Conservation (phyloP, 1,140 invertebrate species). For the Sinonovacula constricta region DNA sequence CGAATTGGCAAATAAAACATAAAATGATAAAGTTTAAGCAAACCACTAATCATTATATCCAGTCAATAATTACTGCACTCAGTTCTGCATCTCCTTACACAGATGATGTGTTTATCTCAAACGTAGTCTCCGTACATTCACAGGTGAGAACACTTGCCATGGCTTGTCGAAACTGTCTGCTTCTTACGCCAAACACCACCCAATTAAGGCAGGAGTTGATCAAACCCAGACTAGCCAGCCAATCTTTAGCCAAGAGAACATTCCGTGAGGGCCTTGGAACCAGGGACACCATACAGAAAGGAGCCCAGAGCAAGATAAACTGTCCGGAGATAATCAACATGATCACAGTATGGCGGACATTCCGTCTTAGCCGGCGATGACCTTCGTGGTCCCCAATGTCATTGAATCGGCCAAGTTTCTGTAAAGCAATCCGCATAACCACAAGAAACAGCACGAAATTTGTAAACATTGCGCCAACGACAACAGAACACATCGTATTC, state of each 20-base stretch:
- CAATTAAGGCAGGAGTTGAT: conserved; percentile 27
- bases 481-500: too few relatives aligned
- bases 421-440: not conserved
- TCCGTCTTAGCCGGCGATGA: not conserved
- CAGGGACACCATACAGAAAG: conserved; percentile 20
- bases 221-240: conserved; percentile 1
- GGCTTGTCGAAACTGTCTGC: not conserved
- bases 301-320: conserved; percentile 25
- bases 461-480: too few relatives aligned
- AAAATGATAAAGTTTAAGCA: too few relatives aligned
- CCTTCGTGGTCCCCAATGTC: not conserved
- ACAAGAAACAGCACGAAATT: not conserved
- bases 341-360: not conserved
- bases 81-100: too few relatives aligned
- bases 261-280: not conserved
- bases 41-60: too few relatives aligned
- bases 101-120: too few relatives aligned
- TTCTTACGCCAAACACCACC: conserved; percentile 19
- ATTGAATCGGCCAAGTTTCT: not conserved
- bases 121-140: too few relatives aligned
- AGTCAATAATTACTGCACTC: too few relatives aligned
- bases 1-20: too few relatives aligned
- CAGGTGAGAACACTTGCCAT: conserved; percentile 7
- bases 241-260: not conserved
- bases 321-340: conserved; percentile 5